Evolutionary conservation across 1,140 invertebrate species (phyloP).

Genomic region (Coelopa frigida): DNA sequence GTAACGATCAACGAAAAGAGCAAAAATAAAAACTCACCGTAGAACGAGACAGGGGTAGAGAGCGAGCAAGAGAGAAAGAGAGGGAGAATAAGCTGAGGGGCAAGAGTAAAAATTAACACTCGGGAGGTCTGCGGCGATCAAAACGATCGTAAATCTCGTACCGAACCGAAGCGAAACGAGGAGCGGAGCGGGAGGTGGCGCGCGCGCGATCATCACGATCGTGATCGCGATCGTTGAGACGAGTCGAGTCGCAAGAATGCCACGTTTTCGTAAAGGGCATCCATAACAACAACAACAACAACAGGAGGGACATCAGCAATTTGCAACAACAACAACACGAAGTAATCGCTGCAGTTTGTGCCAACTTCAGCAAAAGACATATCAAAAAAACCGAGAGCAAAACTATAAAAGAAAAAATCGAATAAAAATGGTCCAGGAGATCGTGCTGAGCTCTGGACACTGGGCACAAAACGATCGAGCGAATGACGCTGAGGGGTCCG

Average conservation of each 20-base stretch:
- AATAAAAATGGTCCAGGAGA: too few relatives aligned
- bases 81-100: too few relatives aligned
- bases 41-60: too few relatives aligned
- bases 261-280: too few relatives aligned
- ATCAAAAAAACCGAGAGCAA: not conserved
- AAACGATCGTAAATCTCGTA: conserved; percentile 42
- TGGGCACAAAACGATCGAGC: too few relatives aligned
- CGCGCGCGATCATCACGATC: conserved; percentile 43
- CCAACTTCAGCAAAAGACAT: conserved; percentile 1
- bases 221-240: conserved; percentile 2
- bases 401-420: too few relatives aligned
- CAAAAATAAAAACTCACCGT: too few relatives aligned
- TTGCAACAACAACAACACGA: not conserved
- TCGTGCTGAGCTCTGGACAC: too few relatives aligned
- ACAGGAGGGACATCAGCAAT: conserved; percentile 10
- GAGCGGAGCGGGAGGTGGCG: not conserved
- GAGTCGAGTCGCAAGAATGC: conserved; percentile 10
- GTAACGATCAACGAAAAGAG: too few relatives aligned
- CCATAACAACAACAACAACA: too few relatives aligned
- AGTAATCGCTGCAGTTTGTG: not conserved
- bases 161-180: conserved; percentile 3
- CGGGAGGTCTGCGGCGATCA: conserved; percentile 40
- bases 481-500: too few relatives aligned
- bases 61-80: too few relatives aligned
- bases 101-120: conserved; percentile 22